Conservation (phyloP, 53 echinoderm and acorn worm genomes). For the Holothuria leucospilota region DNA sequence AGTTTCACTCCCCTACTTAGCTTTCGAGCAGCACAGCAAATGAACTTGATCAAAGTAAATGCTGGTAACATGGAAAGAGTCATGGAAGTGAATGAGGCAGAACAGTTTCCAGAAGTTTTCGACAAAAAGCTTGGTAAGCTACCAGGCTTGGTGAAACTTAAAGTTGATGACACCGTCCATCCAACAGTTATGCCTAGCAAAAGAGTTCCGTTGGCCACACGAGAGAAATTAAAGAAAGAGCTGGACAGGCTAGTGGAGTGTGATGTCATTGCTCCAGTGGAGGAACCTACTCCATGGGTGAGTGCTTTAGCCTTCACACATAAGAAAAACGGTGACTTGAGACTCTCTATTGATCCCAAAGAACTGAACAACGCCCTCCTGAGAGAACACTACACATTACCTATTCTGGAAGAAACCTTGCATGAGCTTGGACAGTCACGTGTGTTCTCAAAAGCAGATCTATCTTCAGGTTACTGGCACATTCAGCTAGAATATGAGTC, state of each 20-base stretch:
- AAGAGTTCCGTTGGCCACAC: conserved; percentile 60
- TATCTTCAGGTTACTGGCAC: conserved; percentile 69
- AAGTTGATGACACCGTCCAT: conserved; percentile 9
- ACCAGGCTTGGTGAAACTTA: conserved; percentile 50
- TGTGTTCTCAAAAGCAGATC: conserved; percentile 52
- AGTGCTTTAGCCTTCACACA: too few relatives aligned
- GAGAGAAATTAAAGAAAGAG: conserved; percentile 61
- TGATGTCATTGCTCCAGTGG: conserved; percentile 57
- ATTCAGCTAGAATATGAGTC: conserved; percentile 64
- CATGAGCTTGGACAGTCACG: conserved; percentile 29
- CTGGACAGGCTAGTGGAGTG: conserved; percentile 46
- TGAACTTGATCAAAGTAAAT: too few relatives aligned
- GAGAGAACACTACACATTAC: conserved; percentile 32
- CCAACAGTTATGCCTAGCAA: conserved; percentile 58
- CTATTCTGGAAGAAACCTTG: conserved; percentile 7
- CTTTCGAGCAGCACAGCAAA: conserved; percentile 52
- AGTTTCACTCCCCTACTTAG: conserved; percentile 62
- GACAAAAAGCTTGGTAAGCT: conserved; percentile 50
- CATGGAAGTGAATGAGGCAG: conserved; percentile 12
- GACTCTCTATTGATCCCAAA: conserved; percentile 69
- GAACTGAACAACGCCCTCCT: conserved; percentile 44
- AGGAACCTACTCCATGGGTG: conserved; percentile 71
- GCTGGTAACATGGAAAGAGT: conserved; percentile 57
- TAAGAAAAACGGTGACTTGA: too few relatives aligned
- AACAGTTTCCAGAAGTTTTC: conserved; percentile 57